Evolutionary conservation across 2,797 vertebrate genomes (phyloP).

Genomic region (Champsocephalus esox): DNA sequence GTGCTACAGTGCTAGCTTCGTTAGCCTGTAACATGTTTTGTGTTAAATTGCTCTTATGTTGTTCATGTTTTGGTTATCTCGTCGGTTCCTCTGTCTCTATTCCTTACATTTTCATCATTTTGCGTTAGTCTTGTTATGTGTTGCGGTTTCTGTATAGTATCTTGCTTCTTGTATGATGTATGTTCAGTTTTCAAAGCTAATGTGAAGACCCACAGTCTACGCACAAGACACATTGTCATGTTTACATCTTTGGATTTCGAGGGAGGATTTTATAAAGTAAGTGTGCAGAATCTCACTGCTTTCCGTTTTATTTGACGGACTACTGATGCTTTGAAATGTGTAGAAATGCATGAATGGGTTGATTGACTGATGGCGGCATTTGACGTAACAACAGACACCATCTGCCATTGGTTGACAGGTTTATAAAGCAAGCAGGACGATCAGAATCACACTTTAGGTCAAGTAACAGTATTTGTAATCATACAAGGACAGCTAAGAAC

Average conservation of each 20-base stretch:
- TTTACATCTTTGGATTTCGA: background rate
- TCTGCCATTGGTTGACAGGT: conserved; percentile 40
- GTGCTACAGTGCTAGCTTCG: conserved; percentile 61
- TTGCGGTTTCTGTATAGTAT: background rate
- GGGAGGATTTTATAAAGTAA: background rate
- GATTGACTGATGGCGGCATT: conserved; percentile 48
- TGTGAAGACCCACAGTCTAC: background rate
- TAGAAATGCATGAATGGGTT: conserved; percentile 44
- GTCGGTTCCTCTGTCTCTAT: fast-evolving
- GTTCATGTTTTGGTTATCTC: background rate
- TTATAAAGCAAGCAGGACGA: conserved; percentile 17
- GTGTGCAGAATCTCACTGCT: background rate
- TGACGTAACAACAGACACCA: conserved; percentile 34
- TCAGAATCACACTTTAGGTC: no score
- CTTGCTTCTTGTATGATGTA: background rate
- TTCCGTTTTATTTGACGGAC: background rate
- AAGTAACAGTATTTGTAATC: no score
- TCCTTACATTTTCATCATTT: fast-evolving
- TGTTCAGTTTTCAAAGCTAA: background rate
- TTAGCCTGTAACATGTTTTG: conserved; percentile 57
- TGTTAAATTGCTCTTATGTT: conserved; percentile 1
- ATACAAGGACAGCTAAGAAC: no score
- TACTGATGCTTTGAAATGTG: conserved; percentile 16
- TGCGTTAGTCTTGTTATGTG: fast-evolving
- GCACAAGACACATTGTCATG: background rate